phyloP scores from a whole-genome alignment of 2,797 vertebrate species.

The Salarias fasciatus region DNA sequence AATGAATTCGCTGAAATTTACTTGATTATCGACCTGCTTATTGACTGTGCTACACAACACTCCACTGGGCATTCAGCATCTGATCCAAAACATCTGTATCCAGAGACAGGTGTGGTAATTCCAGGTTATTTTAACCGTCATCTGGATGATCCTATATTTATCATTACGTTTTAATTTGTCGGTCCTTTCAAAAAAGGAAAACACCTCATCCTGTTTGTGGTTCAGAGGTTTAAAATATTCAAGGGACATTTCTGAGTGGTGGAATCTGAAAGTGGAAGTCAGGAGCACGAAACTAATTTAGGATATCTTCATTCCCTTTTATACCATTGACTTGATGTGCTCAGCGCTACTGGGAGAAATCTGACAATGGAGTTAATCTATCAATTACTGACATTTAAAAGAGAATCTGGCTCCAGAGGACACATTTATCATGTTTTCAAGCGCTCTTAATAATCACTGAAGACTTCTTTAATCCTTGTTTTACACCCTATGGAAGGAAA shows the following conservation, averaged over 20 bases:
- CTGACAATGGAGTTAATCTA: constrained; percentile 62
- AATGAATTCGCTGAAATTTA: constrained; percentile 40
- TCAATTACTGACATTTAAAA: constrained; percentile 67
- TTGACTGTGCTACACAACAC: constrained; percentile 48
- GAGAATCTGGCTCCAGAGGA: constrained; percentile 45
- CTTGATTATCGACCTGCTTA: constrained; percentile 37
- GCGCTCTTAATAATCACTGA: constrained; percentile 8
- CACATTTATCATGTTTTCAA: constrained; percentile 48
- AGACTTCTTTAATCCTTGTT: background rate
- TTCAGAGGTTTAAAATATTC: constrained; percentile 63
- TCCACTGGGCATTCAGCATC: constrained; percentile 51
- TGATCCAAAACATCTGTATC: constrained; percentile 42
- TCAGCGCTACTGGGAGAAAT: constrained; percentile 29
- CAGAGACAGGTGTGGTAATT: constrained; percentile 1
- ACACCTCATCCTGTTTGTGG: constrained; percentile 70
- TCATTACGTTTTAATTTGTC: constrained; percentile 65
- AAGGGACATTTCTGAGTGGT: constrained; percentile 53
- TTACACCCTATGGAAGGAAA: constrained; percentile 9
- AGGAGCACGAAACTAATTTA: constrained; percentile 30
- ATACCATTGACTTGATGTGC: constrained; percentile 32
- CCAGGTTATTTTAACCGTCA: constrained; percentile 21
- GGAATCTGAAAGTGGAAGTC: constrained; percentile 57
- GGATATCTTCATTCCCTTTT: constrained; percentile 44
- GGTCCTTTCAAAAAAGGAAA: constrained; percentile 55
- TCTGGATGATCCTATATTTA: constrained; percentile 45